phyloP scores from a whole-genome alignment of 2,888 invertebrate species.

The Ariolimax columbianus region DNA sequence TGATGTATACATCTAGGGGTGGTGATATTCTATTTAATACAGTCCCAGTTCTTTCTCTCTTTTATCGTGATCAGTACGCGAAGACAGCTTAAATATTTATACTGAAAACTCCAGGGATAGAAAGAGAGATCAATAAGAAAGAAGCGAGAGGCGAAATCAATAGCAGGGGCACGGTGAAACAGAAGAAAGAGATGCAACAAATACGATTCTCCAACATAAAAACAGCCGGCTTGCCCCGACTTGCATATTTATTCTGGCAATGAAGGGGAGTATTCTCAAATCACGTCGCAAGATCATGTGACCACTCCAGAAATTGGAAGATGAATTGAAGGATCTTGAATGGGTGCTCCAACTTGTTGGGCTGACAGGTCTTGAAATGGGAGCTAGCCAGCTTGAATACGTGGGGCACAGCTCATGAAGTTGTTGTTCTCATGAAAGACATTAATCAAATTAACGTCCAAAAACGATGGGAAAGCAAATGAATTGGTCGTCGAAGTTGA shows the following conservation, averaged over 20 bases:
- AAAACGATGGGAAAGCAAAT: neutral
- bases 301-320: neutral
- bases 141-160: too few relatives aligned
- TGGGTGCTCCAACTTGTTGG: neutral
- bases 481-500: neutral
- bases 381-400: neutral
- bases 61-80: too few relatives aligned
- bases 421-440: neutral
- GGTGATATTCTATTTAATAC: too few relatives aligned
- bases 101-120: too few relatives aligned
- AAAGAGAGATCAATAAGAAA: too few relatives aligned
- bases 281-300: neutral
- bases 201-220: neutral
- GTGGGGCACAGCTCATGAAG: neutral
- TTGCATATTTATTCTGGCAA: neutral
- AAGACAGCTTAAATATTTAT: too few relatives aligned
- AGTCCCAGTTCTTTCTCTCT: too few relatives aligned
- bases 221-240: neutral
- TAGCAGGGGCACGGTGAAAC: too few relatives aligned
- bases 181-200: too few relatives aligned
- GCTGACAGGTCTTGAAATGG: neutral
- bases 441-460: neutral
- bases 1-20: too few relatives aligned
- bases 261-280: neutral
- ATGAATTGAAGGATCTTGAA: neutral